Conservation (phyloP, 2,113 vertebrate genomes). For the Gulo gulo region DNA sequence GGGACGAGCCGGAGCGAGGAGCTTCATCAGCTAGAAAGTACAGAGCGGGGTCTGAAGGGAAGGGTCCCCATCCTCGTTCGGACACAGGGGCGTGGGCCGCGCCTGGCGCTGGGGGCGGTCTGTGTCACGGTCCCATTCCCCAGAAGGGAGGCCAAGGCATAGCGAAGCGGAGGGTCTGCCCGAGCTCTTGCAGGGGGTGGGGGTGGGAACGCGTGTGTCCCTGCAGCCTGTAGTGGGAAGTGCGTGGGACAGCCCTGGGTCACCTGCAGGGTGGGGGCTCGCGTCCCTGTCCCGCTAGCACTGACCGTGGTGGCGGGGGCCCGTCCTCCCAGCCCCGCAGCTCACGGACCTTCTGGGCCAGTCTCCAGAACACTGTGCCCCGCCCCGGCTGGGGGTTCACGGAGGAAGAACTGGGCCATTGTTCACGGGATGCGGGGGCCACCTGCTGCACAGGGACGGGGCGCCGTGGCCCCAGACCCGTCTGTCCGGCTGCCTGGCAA, state of each 20-base stretch:
- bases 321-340: not conserved
- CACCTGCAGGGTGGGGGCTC: not conserved
- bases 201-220: not conserved
- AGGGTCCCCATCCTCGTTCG: too few relatives aligned
- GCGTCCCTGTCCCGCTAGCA: not conserved
- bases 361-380: accelerated
- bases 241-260: accelerated
- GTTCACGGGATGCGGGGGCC: not conserved
- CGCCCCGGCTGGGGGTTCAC: too few relatives aligned
- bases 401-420: not conserved
- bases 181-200: accelerated
- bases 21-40: not conserved
- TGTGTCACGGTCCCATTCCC: not conserved
- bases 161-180: not conserved
- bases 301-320: accelerated
- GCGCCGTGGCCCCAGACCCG: not conserved
- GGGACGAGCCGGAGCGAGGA: accelerated
- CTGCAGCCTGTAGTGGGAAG: accelerated
- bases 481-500: not conserved
- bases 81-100: not conserved
- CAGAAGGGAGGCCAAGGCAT: not conserved
- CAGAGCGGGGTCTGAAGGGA: not conserved
- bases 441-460: not conserved
- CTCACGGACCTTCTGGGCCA: accelerated
- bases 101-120: not conserved